Evolutionary conservation across 1,140 invertebrate genomes (phyloP).

Genomic region (Drosophila nannoptera): DNA sequence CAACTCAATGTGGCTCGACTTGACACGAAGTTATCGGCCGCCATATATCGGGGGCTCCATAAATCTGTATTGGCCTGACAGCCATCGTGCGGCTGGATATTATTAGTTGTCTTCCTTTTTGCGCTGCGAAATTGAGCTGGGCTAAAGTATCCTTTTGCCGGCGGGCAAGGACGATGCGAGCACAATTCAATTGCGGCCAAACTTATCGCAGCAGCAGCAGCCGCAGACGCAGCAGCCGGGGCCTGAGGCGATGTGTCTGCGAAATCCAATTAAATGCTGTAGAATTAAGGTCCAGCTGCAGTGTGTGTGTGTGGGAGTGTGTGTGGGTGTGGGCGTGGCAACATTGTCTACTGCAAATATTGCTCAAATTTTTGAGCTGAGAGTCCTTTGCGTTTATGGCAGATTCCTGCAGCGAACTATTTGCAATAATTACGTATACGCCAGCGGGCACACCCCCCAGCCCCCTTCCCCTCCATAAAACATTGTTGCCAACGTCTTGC

Average conservation of each 20-base stretch:
- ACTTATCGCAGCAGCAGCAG: neutral
- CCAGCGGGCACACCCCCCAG: constrained; percentile 1
- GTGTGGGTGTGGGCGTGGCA: constrained; percentile 14
- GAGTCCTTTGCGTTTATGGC: constrained; percentile 5
- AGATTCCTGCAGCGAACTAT: constrained; percentile 13
- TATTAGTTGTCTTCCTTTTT: constrained; percentile 4
- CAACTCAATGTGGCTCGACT: too few species aligned
- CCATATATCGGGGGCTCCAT: too few species aligned
- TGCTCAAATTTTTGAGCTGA: constrained; percentile 22
- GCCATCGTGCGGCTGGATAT: neutral
- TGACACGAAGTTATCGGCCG: too few species aligned
- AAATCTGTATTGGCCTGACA: too few species aligned
- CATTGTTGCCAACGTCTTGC: constrained; percentile 6
- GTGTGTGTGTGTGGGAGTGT: constrained; percentile 16
- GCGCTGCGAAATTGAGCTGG: constrained; percentile 9
- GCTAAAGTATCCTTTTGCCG: constrained; percentile 13
- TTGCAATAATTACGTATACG: constrained; percentile 32
- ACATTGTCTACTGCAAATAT: constrained; percentile 21
- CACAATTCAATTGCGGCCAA: neutral
- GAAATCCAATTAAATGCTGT: constrained; percentile 49
- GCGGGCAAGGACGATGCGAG: too few species aligned
- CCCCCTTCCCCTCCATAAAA: too few species aligned
- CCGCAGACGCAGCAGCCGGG: neutral
- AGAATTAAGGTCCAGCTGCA: constrained; percentile 39
- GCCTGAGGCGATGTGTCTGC: constrained; percentile 10